Percentiles rank a stretch among this genome's conserved stretches.
These are phyloP conservation scores for Pseudomyrmex cubaensis DNA, from an alignment of 1,140 invertebrate species.

Conservation along the genomic window DNA sequence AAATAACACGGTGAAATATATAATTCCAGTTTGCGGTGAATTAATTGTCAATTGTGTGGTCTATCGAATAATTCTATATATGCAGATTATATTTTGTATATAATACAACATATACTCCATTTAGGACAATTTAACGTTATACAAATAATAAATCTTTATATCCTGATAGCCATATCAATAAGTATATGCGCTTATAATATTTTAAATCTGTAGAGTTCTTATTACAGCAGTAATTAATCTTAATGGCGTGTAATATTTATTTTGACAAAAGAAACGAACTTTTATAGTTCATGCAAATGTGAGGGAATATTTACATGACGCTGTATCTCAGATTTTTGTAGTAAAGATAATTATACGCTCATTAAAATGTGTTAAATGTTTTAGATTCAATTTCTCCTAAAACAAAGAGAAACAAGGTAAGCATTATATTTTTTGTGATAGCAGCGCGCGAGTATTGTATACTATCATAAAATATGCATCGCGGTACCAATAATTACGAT, in stretches of 20 bases:
- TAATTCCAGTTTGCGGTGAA: constrained; percentile 32
- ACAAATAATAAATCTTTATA: constrained; percentile 48
- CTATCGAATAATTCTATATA: constrained; percentile 30
- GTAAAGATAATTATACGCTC: constrained; percentile 44
- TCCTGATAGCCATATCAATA: constrained; percentile 60
- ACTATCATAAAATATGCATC: constrained; percentile 40
- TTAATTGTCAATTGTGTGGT: constrained; percentile 54
- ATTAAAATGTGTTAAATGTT: constrained; percentile 45
- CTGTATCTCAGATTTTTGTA: constrained; percentile 57
- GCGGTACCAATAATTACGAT: constrained; percentile 62
- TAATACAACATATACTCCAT: constrained; percentile 45
- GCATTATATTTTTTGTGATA: constrained; percentile 16
- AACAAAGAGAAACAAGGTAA: constrained; percentile 39
- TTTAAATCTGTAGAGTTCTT: constrained; percentile 44
- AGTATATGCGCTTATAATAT: constrained; percentile 51
- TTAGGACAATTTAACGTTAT: constrained; percentile 55
- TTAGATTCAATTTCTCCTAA: constrained; percentile 35
- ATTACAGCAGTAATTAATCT: constrained; percentile 55
- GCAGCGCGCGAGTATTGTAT: background rate
- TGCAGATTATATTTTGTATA: constrained; percentile 58
- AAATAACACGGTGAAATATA: background rate
- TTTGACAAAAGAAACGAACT: constrained; percentile 25
- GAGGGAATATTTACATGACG: constrained; percentile 53
- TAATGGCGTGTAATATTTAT: constrained; percentile 57
- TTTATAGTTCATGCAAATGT: constrained; percentile 43